A percentile compares a stretch with the other conserved stretches of the same genome.
Conservation (phyloP, 2,888 invertebrate species). For the Eristalis arbustorum region DNA sequence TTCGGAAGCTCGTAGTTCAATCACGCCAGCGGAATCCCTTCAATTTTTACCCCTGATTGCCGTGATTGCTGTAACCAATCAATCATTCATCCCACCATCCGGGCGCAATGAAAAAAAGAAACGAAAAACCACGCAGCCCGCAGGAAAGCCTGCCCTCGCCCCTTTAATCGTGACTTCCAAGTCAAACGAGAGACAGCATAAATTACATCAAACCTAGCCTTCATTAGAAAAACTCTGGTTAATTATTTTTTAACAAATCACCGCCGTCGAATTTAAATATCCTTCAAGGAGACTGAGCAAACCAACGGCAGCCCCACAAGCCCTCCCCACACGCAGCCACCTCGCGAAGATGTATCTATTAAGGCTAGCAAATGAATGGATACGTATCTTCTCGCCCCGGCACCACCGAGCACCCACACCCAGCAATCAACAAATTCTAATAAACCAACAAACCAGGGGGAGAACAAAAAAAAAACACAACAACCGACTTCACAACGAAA, state of each 20-base stretch:
- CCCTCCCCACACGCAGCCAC: not conserved
- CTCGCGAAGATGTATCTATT: conserved; percentile 43
- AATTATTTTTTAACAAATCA: conserved; percentile 64
- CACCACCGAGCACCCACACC: conserved; percentile 14
- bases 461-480: conserved; percentile 3
- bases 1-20: conserved; percentile 33
- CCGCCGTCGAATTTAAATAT: conserved; percentile 25
- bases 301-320: not conserved
- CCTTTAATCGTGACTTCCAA: conserved; percentile 53
- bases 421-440: conserved; percentile 67
- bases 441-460: conserved; percentile 54
- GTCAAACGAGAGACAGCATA: conserved; percentile 50
- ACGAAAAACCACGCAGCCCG: not conserved
- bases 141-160: not conserved
- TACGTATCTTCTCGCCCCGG: not conserved
- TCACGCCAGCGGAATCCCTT: conserved; percentile 16
- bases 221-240: conserved; percentile 37
- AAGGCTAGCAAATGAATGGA: conserved; percentile 36
- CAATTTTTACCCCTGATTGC: not conserved
- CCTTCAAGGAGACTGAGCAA: not conserved
- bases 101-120: conserved; percentile 3
- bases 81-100: conserved; percentile 47
- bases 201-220: conserved; percentile 19
- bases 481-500: conserved; percentile 3
- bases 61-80: conserved; percentile 34